phyloP scores from a whole-genome alignment of 2,113 vertebrate genomes.

The Excalfactoria chinensis region DNA sequence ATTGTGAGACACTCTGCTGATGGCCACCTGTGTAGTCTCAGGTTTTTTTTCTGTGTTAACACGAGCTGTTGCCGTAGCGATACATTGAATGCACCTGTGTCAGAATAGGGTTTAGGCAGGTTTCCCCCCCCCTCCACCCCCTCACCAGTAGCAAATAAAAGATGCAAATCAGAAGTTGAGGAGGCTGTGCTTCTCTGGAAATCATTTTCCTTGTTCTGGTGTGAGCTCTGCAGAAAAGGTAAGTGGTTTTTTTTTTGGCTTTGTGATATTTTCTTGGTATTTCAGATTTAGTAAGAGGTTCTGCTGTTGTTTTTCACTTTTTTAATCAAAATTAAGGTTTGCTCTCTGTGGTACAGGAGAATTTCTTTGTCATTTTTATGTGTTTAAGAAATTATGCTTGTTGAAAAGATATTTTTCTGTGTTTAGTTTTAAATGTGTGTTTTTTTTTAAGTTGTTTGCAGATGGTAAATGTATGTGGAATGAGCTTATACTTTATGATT shows the following conservation, averaged over 20 bases:
- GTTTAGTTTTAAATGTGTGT: background rate
- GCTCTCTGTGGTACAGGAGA: background rate
- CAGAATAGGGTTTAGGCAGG: background rate
- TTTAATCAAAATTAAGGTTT: background rate
- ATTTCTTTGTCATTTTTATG: rapidly evolving
- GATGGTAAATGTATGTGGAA: no score
- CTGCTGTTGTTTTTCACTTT: background rate
- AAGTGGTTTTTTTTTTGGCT: no score
- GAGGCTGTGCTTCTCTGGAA: no score
- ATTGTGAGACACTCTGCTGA: background rate
- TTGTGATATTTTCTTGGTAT: no score
- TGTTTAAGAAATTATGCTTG: background rate
- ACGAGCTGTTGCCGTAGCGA: background rate
- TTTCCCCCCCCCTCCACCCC: no score
- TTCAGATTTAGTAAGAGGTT: background rate
- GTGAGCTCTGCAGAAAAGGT: no score
- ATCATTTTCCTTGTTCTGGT: no score
- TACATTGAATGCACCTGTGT: background rate
- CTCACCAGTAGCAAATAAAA: background rate
- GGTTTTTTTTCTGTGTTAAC: background rate
- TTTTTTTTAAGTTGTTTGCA: no score
- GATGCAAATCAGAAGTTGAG: no score
- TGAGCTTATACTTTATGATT: no score
- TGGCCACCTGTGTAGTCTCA: background rate
- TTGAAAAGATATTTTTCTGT: background rate